These are phyloP conservation scores for Tyria jacobaeae DNA, from an alignment of 2,888 invertebrate genomes.

Conservation along the genomic window DNA sequence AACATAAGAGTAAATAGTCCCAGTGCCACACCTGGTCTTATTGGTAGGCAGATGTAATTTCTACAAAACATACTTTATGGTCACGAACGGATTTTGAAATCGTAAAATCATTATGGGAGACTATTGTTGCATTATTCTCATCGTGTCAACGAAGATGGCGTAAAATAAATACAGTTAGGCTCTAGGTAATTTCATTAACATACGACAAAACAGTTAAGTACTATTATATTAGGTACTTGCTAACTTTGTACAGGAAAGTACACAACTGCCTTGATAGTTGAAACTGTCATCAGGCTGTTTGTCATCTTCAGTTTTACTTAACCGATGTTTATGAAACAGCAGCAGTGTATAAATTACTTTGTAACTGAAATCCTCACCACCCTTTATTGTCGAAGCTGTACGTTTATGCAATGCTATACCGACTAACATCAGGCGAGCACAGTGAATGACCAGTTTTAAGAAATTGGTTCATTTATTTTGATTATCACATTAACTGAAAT, in stretches of 20 bases:
- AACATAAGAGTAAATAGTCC: constrained; percentile 36
- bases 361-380: too few species aligned
- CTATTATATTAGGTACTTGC: constrained; percentile 4
- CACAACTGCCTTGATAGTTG: background rate
- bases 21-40: constrained; percentile 22
- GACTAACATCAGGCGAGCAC: too few species aligned
- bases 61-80: constrained; percentile 18
- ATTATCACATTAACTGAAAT: too few species aligned
- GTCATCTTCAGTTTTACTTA: background rate
- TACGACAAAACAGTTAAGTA: constrained; percentile 5
- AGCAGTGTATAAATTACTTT: background rate
- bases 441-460: too few species aligned
- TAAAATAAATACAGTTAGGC: constrained; percentile 19
- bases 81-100: constrained; percentile 23
- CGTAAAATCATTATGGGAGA: constrained; percentile 20
- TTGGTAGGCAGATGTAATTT: constrained; percentile 20
- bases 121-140: constrained; percentile 23
- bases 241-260: background rate
- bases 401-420: background rate
- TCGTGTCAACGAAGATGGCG: constrained; percentile 16
- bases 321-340: background rate
- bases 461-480: too few species aligned
- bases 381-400: background rate
- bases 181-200: constrained; percentile 20
- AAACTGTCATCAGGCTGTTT: background rate